Evolutionary conservation across 2,113 vertebrate species (phyloP), one percentile per base, ranked within the genome.

Genomic region (Tragelaphus scriptus): DNA sequence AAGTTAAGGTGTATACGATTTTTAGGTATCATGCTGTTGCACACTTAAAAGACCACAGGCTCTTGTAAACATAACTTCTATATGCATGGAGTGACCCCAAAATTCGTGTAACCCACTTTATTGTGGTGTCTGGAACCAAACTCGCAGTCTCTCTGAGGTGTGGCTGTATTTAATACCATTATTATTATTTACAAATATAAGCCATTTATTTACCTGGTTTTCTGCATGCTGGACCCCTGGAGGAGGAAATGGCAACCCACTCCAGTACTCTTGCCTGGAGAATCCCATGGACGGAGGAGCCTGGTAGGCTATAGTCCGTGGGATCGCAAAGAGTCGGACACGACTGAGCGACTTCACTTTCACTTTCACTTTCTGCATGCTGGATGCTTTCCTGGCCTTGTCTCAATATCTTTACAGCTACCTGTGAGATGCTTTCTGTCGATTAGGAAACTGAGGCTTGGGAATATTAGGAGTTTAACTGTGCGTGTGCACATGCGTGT

Each of bases 401-500:
- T 21, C 7, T 59, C 5, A 6, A 2, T 25, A 2, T 30, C 26
- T 25, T 53, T 49, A 19, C 8, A 16, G 8, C 25, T 15, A 3
- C 9, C 79, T 81, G 56, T 26, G 58, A 23, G 25, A 19, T 1
- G 23, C 40, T 30, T 8, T 44, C 47, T 40, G 0, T 55, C 55
- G 53, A 40, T 19, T 13, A 51, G 55, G 61, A 68, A 65, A 47
- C 55, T 12, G 30, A 92, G 59, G 59, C 25, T 51, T n/a, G 1
- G 84, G 30, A 6, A 10, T 0, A 5, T 10, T 4, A 23, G 55
- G n/a, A 23, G 26, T 3, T 5, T 44, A 12, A 13, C 15, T 7
- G 11, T 40, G 71, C 7, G 71, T 0, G 23, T 2, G 2, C 12
- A 0, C 2, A 1, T 6, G 68, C 0, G 0, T 25, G 71, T 2